Percentiles rank a stretch among this genome's conserved stretches.
phyloP scores from a whole-genome alignment of 1,140 invertebrate genomes.

The Lepidurus packardi region DNA sequence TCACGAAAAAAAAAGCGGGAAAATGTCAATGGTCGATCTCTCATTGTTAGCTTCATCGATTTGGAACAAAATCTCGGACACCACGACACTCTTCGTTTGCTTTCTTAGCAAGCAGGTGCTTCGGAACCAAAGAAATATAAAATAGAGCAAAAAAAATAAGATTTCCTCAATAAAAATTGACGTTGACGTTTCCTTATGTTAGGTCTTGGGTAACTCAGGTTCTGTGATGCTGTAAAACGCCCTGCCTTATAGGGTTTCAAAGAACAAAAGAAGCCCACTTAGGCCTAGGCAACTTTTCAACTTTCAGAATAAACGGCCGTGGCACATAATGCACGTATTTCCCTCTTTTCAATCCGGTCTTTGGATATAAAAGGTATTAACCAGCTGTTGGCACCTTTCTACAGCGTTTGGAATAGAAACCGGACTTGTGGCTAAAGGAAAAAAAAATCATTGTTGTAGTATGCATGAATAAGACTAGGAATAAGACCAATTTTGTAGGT shows the following conservation, averaged over 20 bases:
- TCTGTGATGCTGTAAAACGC: background rate
- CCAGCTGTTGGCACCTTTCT: too few species aligned
- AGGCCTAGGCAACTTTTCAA: conserved; percentile 1
- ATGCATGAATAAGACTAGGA: too few species aligned
- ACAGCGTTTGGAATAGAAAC: too few species aligned
- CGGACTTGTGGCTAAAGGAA: too few species aligned
- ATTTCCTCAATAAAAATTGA: background rate
- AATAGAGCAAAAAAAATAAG: background rate
- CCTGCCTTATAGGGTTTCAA: background rate
- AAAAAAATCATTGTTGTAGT: too few species aligned
- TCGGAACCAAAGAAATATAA: background rate
- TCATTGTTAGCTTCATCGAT: conserved; percentile 29
- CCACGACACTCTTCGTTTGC: background rate
- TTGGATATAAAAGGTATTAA: too few species aligned
- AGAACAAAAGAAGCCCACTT: background rate
- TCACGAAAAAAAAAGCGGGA: background rate
- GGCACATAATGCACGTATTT: too few species aligned
- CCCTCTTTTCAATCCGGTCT: too few species aligned
- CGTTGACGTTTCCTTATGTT: background rate
- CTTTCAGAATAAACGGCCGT: background rate
- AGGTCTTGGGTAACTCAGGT: background rate
- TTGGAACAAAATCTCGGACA: conserved; percentile 34
- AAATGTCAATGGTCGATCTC: background rate
- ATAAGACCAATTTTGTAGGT: too few species aligned
- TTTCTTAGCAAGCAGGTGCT: background rate